A percentile compares a stretch with the other conserved stretches of the same genome.
phyloP scores from a whole-genome alignment of 2,888 invertebrate genomes.

The Acrobasis repandana region DNA sequence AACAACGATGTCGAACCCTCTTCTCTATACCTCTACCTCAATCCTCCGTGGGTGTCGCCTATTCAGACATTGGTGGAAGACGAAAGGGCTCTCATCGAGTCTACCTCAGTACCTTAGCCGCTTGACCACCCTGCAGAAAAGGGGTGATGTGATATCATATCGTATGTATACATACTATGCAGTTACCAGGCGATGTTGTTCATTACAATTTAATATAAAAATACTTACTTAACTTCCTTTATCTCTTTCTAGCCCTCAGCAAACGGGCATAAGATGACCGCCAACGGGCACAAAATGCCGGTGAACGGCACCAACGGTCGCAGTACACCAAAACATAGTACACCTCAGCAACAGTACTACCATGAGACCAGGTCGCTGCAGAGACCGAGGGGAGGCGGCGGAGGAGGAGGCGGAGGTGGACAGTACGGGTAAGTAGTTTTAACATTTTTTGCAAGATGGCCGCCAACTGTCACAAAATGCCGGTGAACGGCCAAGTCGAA shows the following conservation, averaged over 20 bases:
- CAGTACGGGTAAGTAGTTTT: slow-evolving; percentile 1
- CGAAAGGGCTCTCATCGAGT: too few relatives aligned
- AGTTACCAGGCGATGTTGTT: too few relatives aligned
- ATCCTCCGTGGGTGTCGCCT: too few relatives aligned
- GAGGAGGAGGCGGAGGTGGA: background rate
- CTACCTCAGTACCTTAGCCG: too few relatives aligned
- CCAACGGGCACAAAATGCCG: slow-evolving; percentile 32
- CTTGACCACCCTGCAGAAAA: too few relatives aligned
- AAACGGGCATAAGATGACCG: slow-evolving; percentile 32
- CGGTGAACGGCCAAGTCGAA: slow-evolving; percentile 34
- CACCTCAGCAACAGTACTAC: slow-evolving; percentile 70
- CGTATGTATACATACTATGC: too few relatives aligned
- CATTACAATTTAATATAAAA: too few relatives aligned
- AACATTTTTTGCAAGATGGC: slow-evolving; percentile 23
- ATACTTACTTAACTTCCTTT: too few relatives aligned
- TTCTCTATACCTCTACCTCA: too few relatives aligned
- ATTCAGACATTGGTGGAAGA: too few relatives aligned
- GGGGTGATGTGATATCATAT: too few relatives aligned
- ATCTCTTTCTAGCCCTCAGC: slow-evolving; percentile 30
- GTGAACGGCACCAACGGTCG: slow-evolving; percentile 36
- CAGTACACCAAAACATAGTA: slow-evolving; percentile 52
- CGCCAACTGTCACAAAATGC: slow-evolving; percentile 31
- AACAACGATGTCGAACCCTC: too few relatives aligned
- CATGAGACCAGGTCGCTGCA: slow-evolving; percentile 86
- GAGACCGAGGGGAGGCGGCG: slow-evolving; percentile 63